Base-by-base conservation (phyloP, 2,888 invertebrate genomes). In the Lumbricus terrestris region DNA sequence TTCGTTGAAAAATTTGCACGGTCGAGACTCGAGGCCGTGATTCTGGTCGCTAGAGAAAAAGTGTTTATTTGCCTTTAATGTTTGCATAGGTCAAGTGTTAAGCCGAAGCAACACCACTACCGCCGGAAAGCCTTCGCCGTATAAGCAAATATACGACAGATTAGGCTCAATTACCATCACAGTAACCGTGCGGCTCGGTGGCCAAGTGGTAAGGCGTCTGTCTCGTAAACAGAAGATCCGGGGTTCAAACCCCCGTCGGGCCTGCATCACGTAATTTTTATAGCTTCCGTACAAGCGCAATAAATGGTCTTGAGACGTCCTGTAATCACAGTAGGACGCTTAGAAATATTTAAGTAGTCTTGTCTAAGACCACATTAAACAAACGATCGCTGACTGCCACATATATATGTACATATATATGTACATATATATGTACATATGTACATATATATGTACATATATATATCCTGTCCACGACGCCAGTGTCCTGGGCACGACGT, bases 201-300 rank as follows among this genome's bases (percentile, higher is more conserved):
- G 69, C 69, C 69, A 69, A 69, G 69, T 69, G 69, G 69, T 69
- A 69, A 69, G 69, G 69, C 69, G 69, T 69, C 69, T 69, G 69
- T 69, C 69, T 69, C 69, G 69, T 69, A 69, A 69, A 69, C 69
- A 69, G 69, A 69, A 69, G 69, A 69, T 69, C 69, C 69, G 29
- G 69, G 69, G 69, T 69, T 69, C 69, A 69, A 69, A 69, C 69
- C 69, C 69, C 69, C 29, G 69, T 69, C 69, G 69, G 69, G 69
- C 69, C 69, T 69, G 69, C 69, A 69, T 69, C 69, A 11, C 69
- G 16, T 11, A 23, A 6, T 47, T 69, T 69, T 69, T 69, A n/a
- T 69, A 69, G 29, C 69, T 69, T n/a, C 69, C 69, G 29, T n/a
- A 69, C n/a, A 69, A 69, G n/a, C 13, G n/a, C 69, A 69, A 11